These are phyloP conservation scores for Lamellibrachia satsuma DNA, from an alignment of 2,888 invertebrate species.

Conservation along the genomic window DNA sequence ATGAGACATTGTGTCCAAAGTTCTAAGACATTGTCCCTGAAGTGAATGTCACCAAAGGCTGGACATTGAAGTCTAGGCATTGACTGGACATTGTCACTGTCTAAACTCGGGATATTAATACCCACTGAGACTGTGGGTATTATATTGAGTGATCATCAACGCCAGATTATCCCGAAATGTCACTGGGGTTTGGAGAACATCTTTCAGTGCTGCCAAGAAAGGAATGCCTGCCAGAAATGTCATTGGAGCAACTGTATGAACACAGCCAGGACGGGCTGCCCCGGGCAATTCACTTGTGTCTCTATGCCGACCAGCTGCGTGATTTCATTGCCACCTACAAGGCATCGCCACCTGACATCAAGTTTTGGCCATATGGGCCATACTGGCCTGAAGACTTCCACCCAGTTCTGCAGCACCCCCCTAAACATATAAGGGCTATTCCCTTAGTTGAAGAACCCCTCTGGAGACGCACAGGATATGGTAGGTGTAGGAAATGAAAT, in stretches of 20 bases:
- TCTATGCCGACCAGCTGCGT: conserved; percentile 49
- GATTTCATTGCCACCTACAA: conserved; percentile 56
- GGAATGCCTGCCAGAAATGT: not conserved
- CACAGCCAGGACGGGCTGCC: not conserved
- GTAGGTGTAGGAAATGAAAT: not conserved
- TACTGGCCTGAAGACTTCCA: conserved; percentile 57
- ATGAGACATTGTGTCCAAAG: not conserved
- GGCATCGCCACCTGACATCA: conserved; percentile 56
- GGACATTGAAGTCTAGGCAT: not conserved
- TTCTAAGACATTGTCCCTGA: not conserved
- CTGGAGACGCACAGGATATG: not conserved
- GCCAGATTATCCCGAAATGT: not conserved
- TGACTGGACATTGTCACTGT: not conserved
- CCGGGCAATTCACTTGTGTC: not conserved
- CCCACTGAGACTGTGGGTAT: too few species aligned
- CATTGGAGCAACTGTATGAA: not conserved
- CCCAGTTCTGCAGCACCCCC: conserved; percentile 51
- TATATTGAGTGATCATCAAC: not conserved
- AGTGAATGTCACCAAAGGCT: not conserved
- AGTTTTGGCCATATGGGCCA: conserved; percentile 62
- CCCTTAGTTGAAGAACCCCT: conserved; percentile 47
- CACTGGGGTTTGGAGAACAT: not conserved
- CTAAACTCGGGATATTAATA: not conserved
- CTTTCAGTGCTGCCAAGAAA: not conserved
- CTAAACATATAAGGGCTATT: conserved; percentile 39